Conservation (phyloP, 1,140 invertebrate genomes). For the Micrasema minimum region DNA sequence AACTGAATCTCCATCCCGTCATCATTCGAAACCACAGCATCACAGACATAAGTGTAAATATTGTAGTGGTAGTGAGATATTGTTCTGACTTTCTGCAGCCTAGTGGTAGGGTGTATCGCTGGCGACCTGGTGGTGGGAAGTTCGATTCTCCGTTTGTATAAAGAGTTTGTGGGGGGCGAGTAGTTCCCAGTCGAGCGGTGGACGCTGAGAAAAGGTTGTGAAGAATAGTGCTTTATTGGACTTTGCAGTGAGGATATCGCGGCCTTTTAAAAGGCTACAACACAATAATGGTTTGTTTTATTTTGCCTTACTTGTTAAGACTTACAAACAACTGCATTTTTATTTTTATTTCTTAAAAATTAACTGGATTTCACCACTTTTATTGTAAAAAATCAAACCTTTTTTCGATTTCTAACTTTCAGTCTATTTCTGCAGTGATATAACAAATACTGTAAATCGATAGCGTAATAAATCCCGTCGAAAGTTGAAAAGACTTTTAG, state of each 20-base stretch:
- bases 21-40: slow-evolving; percentile 42
- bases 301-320: background rate
- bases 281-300: slow-evolving; percentile 1
- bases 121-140: slow-evolving; percentile 31
- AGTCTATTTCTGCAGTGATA: too few relatives aligned
- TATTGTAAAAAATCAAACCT: too few relatives aligned
- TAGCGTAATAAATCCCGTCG: too few relatives aligned
- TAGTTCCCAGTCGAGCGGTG: slow-evolving; percentile 35
- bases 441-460: too few relatives aligned
- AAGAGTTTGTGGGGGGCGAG: slow-evolving; percentile 41
- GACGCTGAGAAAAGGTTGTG: slow-evolving; percentile 27
- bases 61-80: slow-evolving; percentile 19
- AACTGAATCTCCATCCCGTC: background rate
- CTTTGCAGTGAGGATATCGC: background rate
- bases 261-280: background rate
- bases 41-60: slow-evolving; percentile 7
- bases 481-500: too few relatives aligned
- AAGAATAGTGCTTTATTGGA: slow-evolving; percentile 36
- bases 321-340: too few relatives aligned
- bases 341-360: too few relatives aligned
- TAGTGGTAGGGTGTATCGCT: slow-evolving; percentile 26
- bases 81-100: slow-evolving; percentile 18
- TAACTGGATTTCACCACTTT: too few relatives aligned
- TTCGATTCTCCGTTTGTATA: slow-evolving; percentile 39
- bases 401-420: too few relatives aligned